Conservation (phyloP, 2,113 vertebrate species). For the Myiozetetes cayanensis region DNA sequence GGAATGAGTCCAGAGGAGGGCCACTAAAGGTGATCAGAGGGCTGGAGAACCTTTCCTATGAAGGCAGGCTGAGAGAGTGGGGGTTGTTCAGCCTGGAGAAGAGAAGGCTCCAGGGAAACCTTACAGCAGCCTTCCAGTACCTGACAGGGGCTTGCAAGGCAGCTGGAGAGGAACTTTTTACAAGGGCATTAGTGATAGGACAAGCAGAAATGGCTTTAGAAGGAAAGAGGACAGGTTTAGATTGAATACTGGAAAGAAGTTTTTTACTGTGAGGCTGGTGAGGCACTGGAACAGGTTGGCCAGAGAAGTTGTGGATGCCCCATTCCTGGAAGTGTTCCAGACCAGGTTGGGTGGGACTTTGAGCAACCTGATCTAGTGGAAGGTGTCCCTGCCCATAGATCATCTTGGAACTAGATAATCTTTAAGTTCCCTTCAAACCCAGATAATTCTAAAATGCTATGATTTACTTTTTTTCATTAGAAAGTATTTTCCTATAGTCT, state of each 20-base stretch:
- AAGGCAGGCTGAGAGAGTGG: background rate
- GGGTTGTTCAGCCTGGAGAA: background rate
- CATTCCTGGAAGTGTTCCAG: background rate
- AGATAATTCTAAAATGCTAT: background rate
- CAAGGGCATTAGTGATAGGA: background rate
- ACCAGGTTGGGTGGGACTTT: background rate
- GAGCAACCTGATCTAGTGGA: background rate
- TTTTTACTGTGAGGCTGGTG: background rate
- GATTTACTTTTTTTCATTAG: background rate
- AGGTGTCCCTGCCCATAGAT: background rate
- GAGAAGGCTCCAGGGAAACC: background rate
- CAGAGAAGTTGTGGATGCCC: background rate
- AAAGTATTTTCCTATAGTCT: background rate
- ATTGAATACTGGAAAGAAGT: background rate
- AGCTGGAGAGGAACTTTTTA: background rate
- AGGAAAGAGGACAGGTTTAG: background rate
- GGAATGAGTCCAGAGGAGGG: background rate
- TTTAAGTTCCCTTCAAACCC: background rate
- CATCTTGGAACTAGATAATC: background rate
- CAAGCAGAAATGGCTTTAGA: background rate
- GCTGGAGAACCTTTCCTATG: background rate
- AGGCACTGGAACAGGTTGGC: background rate
- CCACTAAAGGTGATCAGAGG: background rate
- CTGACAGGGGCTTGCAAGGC: background rate
- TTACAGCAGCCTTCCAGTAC: background rate